These are phyloP conservation scores for Caerostris extrusa DNA, from an alignment of 1,140 invertebrate genomes.

Conservation along the genomic window DNA sequence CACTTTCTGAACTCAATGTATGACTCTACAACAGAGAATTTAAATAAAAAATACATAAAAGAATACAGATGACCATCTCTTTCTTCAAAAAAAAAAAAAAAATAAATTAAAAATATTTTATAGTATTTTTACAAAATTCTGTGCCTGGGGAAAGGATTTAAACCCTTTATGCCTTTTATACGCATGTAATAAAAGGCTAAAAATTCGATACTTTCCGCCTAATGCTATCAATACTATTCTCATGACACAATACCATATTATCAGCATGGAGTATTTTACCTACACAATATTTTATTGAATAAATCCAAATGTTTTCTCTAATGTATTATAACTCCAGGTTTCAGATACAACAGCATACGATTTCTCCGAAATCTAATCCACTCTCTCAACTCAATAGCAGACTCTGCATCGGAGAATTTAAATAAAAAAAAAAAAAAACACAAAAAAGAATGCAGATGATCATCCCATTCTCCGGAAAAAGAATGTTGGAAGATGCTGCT, in stretches of 20 bases:
- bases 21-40: not conserved
- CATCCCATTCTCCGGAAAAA: constrained; percentile 33
- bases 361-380: not conserved
- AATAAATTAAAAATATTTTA: no score
- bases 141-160: no score
- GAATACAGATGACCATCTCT: constrained; percentile 3
- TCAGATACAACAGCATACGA: not conserved
- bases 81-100: no score
- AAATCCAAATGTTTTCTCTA: not conserved
- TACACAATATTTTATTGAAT: no score
- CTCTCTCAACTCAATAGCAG: not conserved
- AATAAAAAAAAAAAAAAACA: not conserved
- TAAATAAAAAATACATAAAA: not conserved
- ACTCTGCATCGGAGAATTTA: not conserved
- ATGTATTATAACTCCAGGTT: not conserved
- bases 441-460: constrained; percentile 39
- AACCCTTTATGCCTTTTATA: no score
- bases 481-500: constrained; percentile 14
- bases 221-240: no score
- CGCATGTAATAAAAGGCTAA: no score
- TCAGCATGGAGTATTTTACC: no score
- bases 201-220: no score
- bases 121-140: no score
- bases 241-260: no score
- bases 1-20: not conserved